Evolutionary conservation across 2,888 invertebrate species (phyloP).

Genomic region (Lochmaea crataegi): DNA sequence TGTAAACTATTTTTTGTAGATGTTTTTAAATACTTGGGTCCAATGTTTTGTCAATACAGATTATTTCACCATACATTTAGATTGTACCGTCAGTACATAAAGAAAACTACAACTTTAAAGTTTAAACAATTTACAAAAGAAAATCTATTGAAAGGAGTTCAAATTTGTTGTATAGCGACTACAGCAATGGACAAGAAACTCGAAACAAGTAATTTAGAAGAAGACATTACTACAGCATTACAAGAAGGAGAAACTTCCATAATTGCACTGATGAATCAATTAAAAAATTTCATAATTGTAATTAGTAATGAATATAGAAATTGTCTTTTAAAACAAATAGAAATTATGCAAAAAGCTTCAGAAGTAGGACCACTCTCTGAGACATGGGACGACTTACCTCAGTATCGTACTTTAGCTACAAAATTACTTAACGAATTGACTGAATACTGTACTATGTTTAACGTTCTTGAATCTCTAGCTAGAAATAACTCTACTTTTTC

Average conservation of each 20-base stretch:
- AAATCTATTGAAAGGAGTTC: conserved; percentile 19
- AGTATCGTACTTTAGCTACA: conserved; percentile 56
- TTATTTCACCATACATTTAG: conserved; percentile 12
- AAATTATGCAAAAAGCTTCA: conserved; percentile 55
- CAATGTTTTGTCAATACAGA: conserved; percentile 27
- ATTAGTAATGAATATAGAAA: conserved; percentile 59
- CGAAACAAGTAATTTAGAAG: conserved; percentile 37
- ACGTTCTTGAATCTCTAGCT: conserved; percentile 58
- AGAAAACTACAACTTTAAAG: background rate
- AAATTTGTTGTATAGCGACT: conserved; percentile 25
- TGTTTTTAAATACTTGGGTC: conserved; percentile 19
- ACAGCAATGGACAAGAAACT: conserved; percentile 16
- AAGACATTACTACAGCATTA: conserved; percentile 50
- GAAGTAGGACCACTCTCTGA: conserved; percentile 54
- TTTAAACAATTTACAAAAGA: background rate
- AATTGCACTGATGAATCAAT: conserved; percentile 56
- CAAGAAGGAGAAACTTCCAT: conserved; percentile 57
- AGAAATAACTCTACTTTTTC: conserved; percentile 44
- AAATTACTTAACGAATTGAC: conserved; percentile 58
- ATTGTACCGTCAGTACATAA: conserved; percentile 6
- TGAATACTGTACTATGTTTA: conserved; percentile 57
- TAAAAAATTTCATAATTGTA: conserved; percentile 56
- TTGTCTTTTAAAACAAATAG: conserved; percentile 60
- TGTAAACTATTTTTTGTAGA: conserved; percentile 26
- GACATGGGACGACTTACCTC: conserved; percentile 59